Percentiles rank a stretch among this genome's conserved stretches.
phyloP scores from a whole-genome alignment of 2,888 invertebrate genomes.

The Hemaris fuciformis region DNA sequence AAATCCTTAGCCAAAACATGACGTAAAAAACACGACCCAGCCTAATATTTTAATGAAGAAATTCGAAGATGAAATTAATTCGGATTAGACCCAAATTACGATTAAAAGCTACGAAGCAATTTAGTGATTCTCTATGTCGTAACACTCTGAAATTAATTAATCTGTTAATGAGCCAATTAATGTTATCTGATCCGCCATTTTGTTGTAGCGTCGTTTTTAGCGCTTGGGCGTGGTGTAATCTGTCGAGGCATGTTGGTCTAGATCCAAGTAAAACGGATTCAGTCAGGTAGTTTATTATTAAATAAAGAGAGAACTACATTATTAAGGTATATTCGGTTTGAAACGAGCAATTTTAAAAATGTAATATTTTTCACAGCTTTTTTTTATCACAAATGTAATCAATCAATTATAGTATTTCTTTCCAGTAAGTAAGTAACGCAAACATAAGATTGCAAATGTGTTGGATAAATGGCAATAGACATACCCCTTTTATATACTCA shows the following conservation, averaged over 20 bases:
- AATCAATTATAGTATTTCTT: too few species aligned
- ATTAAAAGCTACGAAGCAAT: neutral
- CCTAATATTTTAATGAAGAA: neutral
- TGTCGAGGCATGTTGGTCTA: neutral
- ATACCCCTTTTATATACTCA: too few species aligned
- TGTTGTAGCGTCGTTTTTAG: constrained; percentile 11
- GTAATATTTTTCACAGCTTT: too few species aligned
- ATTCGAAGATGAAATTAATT: neutral
- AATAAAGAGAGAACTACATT: too few species aligned
- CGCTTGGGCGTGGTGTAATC: neutral
- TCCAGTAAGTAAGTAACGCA: too few species aligned
- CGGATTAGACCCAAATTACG: neutral
- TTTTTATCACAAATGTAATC: too few species aligned
- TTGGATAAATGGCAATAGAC: too few species aligned
- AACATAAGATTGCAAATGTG: too few species aligned
- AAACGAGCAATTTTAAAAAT: too few species aligned
- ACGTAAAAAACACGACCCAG: neutral
- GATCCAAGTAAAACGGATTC: neutral
- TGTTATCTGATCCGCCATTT: constrained; percentile 7
- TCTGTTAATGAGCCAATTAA: constrained; percentile 5
- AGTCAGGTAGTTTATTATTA: neutral
- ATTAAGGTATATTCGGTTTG: too few species aligned
- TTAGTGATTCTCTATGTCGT: neutral
- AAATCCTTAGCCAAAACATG: neutral
- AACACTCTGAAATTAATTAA: constrained; percentile 2